phyloP scores from a whole-genome alignment of 2,888 invertebrate genomes.

The Escarpia spicata region DNA sequence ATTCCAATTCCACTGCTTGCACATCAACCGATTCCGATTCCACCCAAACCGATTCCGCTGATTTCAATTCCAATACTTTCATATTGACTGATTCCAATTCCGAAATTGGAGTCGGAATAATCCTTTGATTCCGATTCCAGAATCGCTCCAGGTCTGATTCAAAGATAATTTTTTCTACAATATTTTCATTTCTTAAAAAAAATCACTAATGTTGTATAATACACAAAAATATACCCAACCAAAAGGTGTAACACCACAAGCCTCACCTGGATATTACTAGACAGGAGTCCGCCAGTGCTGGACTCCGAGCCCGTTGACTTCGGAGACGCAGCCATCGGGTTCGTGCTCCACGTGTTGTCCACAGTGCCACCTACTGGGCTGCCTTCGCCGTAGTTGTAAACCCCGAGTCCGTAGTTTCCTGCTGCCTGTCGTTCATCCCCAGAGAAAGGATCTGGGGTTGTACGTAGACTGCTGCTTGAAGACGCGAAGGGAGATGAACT shows the following conservation, averaged over 20 bases:
- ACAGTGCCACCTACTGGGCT: conserved; percentile 10
- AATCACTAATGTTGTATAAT: no score
- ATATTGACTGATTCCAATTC: no score
- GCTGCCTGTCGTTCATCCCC: neutral
- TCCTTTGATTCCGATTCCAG: no score
- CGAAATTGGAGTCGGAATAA: no score
- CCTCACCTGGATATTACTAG: neutral
- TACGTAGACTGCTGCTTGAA: conserved; percentile 54
- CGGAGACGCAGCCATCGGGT: neutral
- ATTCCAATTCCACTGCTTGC: no score
- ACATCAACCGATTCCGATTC: no score
- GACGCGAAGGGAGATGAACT: conserved; percentile 59
- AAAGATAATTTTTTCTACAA: no score
- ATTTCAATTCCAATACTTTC: no score
- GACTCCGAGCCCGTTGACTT: neutral
- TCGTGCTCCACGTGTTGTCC: neutral
- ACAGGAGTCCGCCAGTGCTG: neutral
- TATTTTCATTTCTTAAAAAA: no score
- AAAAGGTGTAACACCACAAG: neutral
- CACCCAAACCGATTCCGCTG: no score
- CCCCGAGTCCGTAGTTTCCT: neutral
- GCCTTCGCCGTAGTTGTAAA: conserved; percentile 19
- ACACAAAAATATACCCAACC: no score
- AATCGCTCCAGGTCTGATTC: no score
- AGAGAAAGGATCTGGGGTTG: conserved; percentile 54